phyloP scores from a whole-genome alignment of 2,113 vertebrate species.

The Protomyctophum bolini region DNA sequence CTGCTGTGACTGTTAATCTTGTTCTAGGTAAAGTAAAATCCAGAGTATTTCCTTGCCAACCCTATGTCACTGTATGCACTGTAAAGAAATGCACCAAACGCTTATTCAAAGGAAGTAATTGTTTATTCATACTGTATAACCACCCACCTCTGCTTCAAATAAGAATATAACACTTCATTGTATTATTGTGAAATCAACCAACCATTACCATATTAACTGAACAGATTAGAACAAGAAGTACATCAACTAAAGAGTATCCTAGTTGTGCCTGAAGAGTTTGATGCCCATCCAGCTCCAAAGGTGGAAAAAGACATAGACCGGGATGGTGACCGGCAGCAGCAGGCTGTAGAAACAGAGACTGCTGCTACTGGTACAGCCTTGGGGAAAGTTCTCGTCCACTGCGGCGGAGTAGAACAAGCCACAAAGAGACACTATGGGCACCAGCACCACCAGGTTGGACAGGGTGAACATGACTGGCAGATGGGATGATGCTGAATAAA shows the following conservation, averaged over 20 bases:
- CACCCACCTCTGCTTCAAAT: too few relatives aligned
- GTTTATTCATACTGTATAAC: too few relatives aligned
- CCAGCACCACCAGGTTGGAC: constrained; percentile 86
- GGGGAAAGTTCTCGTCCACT: constrained; percentile 88
- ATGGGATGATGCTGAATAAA: too few relatives aligned
- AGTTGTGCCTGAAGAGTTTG: constrained; percentile 96
- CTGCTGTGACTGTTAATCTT: neutral
- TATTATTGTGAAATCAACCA: too few relatives aligned
- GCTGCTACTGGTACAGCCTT: constrained; percentile 87
- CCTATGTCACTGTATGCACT: too few relatives aligned
- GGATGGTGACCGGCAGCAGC: constrained; percentile 90
- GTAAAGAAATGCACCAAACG: too few relatives aligned
- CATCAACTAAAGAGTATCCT: constrained; percentile 30
- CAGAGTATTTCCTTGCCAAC: too few relatives aligned
- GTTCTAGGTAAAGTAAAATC: neutral
- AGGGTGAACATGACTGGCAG: constrained; percentile 79
- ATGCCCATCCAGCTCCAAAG: constrained; percentile 96
- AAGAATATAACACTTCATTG: too few relatives aligned
- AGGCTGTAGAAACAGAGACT: constrained; percentile 96
- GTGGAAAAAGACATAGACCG: constrained; percentile 95
- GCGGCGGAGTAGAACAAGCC: constrained; percentile 90
- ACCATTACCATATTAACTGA: too few relatives aligned
- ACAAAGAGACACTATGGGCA: constrained; percentile 86
- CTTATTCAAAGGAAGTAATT: too few relatives aligned
- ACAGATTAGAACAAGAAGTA: too few relatives aligned